Evolutionary conservation across 30 jellyfish, hydroid and myxozoan genomes (phyloP).

Genomic region (Sanderia malayensis): DNA sequence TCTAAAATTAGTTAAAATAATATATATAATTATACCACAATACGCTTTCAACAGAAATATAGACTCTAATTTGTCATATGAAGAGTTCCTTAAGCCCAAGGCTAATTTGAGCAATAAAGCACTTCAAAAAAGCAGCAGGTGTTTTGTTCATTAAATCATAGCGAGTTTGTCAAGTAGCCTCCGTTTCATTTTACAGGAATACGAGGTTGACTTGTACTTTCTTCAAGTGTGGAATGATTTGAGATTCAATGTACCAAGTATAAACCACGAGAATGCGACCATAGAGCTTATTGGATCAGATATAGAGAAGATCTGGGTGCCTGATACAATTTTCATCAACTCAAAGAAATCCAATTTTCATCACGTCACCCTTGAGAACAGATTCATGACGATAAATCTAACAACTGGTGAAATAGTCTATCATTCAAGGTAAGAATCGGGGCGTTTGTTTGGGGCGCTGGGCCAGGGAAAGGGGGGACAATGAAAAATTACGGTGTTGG

Average conservation of each 20-base stretch:
- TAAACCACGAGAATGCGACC: conserved; percentile 49
- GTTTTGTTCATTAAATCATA: too few species aligned
- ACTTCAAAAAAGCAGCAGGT: too few species aligned
- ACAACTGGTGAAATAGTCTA: conserved; percentile 73
- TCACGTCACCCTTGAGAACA: conserved; percentile 84
- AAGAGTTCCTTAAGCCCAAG: too few species aligned
- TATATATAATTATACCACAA: too few species aligned
- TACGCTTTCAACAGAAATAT: too few species aligned
- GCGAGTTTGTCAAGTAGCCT: too few species aligned
- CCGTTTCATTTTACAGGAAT: conserved; percentile 55
- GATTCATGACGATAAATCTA: conserved; percentile 75
- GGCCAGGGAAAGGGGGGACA: too few species aligned
- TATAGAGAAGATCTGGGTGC: conserved; percentile 89
- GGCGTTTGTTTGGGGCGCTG: too few species aligned
- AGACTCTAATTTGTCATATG: too few species aligned
- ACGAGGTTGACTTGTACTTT: conserved; percentile 81
- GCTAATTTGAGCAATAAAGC: too few species aligned
- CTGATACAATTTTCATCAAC: conserved; percentile 93
- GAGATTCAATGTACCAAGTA: conserved; percentile 59
- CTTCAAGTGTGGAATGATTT: conserved; percentile 95
- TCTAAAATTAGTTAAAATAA: too few species aligned
- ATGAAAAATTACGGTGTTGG: too few species aligned
- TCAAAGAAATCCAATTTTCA: conserved; percentile 84
- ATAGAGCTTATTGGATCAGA: conserved; percentile 81
- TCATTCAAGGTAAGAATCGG: conserved; percentile 89